A percentile compares a stretch with the other conserved stretches of the same genome.
These are phyloP conservation scores for Dermolepida albohirtum DNA, from an alignment of 2,888 invertebrate species.

Conservation along the genomic window DNA sequence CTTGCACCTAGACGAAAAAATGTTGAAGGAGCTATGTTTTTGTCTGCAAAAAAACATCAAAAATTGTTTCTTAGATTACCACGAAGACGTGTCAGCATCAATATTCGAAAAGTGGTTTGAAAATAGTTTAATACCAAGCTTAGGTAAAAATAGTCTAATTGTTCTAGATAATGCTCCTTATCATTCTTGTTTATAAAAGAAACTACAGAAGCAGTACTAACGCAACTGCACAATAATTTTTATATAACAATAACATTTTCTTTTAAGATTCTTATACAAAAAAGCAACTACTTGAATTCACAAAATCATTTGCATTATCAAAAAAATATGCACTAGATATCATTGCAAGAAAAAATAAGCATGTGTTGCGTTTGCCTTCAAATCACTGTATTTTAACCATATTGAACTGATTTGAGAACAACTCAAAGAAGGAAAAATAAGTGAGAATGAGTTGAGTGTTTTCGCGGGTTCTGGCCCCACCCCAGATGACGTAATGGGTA, in stretches of 20 bases:
- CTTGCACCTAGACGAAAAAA: conserved; percentile 3
- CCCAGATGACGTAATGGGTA: no score
- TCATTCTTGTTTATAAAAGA: neutral
- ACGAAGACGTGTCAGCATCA: no score
- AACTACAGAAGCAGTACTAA: conserved; percentile 3
- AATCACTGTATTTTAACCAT: no score
- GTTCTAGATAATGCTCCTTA: conserved; percentile 5
- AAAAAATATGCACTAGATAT: conserved; percentile 1
- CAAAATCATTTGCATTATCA: neutral
- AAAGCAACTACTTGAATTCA: conserved; percentile 2
- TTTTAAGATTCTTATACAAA: conserved; percentile 4
- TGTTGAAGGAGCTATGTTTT: conserved; percentile 5
- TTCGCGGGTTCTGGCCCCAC: no score
- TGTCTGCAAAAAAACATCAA: no score
- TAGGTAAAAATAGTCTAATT: conserved; percentile 3
- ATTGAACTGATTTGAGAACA: no score
- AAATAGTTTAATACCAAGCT: no score
- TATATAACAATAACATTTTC: no score
- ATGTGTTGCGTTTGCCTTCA: no score
- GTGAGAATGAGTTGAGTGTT: no score
- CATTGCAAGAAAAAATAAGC: conserved; percentile 1
- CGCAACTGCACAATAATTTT: neutral
- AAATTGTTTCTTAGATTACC: no score
- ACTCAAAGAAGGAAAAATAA: no score
- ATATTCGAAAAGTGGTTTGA: conserved; percentile 1